Evolutionary conservation across 1,140 invertebrate genomes (phyloP).

Genomic region (Anastatus disparis): DNA sequence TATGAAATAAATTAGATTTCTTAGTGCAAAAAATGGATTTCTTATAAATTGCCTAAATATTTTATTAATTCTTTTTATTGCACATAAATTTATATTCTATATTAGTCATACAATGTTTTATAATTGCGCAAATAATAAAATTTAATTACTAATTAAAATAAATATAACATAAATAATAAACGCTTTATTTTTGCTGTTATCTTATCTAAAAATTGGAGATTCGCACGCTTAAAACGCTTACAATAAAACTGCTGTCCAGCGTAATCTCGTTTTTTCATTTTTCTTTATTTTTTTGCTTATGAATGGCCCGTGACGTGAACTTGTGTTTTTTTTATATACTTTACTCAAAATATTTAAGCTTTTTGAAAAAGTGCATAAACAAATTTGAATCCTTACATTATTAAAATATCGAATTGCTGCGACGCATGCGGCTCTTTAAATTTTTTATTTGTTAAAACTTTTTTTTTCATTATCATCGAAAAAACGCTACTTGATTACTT

Average conservation of each 20-base stretch:
- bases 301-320: conserved; percentile 23
- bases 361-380: neutral
- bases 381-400: too few species aligned
- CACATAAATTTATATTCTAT: neutral
- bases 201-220: neutral
- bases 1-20: too few species aligned
- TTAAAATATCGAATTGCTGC: too few species aligned
- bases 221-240: neutral
- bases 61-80: too few species aligned
- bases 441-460: neutral
- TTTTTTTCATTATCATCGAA: too few species aligned
- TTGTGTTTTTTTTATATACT: conserved; percentile 1
- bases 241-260: too few species aligned
- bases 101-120: neutral
- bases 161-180: too few species aligned
- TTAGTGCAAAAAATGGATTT: too few species aligned
- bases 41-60: neutral
- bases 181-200: neutral
- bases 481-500: neutral
- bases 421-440: neutral
- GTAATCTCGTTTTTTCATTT: neutral
- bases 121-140: neutral
- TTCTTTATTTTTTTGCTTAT: neutral
- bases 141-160: too few species aligned
- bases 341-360: neutral